Evolutionary conservation across 2,888 invertebrate genomes (phyloP), one percentile per base, ranked within the genome.

Genomic region (Epistrophe grossulariae): DNA sequence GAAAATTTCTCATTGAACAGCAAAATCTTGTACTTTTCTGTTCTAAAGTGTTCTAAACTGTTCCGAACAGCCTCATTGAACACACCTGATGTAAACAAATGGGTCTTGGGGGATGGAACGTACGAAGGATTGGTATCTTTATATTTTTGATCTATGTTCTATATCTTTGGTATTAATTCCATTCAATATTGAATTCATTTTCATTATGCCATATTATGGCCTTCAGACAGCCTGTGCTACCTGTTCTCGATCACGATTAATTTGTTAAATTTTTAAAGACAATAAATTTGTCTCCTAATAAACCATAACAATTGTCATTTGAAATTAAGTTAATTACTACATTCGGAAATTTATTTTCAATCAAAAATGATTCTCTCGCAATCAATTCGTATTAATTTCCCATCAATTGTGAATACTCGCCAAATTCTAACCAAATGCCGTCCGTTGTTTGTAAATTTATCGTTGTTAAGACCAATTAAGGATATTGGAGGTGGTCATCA

Each of bases 351-450:
- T 60, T 64, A 60, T 40, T 77, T 38, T 35, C 11, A 38, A 62
- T 9, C n/a, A 57, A 83, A 64, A 45, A 66, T 87, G 83, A 43
- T 87, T 72, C 72, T 83, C 1, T 79, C 87, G 2, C 74, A 82
- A 40, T 64, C 79, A 40, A 55, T 64, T 40, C 83, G 83, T 38
- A 43, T 79, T 9, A 57, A 52, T 40, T 71, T 50, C 19, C 68
- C 78, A 43, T 59, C 40, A 17, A 71, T 43, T 35, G 28, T 45
- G 9, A 59, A 66, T 50, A 24, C 48, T 31, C 74, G 59, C 45
- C 82, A 87, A 62, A 60, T 50, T 8, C 15, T 79, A 11, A 52
- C 57, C 9, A 82, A 83, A 66, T 64, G 48, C 52, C 62, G 71
- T 68, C 76, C 87, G 43, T 57, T 79, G 10, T 76, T 79, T 13